phyloP scores from a whole-genome alignment of 2,797 vertebrate species.

The Argentina silus region DNA sequence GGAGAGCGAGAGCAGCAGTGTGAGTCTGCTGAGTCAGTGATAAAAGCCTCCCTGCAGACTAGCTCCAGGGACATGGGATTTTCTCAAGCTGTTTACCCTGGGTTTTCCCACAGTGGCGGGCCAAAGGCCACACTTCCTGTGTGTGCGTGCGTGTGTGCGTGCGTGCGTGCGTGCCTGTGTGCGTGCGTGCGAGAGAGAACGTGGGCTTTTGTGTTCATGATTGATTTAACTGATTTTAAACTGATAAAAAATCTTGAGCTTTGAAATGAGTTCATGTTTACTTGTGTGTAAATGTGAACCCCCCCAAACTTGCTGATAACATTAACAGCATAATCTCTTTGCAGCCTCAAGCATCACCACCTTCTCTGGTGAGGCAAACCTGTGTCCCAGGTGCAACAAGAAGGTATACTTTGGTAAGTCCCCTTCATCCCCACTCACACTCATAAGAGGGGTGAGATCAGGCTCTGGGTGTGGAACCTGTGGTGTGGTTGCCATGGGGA shows the following conservation, averaged over 20 bases:
- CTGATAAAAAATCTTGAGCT: too few relatives aligned
- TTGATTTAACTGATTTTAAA: too few relatives aligned
- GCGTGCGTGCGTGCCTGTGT: not conserved
- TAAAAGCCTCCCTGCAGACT: slow-evolving; percentile 7
- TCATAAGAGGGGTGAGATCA: not conserved
- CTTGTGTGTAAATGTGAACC: too few relatives aligned
- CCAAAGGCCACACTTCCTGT: slow-evolving; percentile 1
- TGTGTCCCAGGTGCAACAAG: slow-evolving; percentile 93
- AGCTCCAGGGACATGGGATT: slow-evolving; percentile 19
- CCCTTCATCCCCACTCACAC: not conserved
- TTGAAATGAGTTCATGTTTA: too few relatives aligned
- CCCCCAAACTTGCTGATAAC: not conserved
- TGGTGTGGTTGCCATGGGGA: slow-evolving; percentile 13
- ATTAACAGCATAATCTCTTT: slow-evolving; percentile 27
- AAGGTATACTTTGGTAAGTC: slow-evolving; percentile 96
- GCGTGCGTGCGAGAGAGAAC: not conserved
- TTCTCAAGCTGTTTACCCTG: slow-evolving; percentile 30
- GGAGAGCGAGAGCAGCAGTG: not conserved
- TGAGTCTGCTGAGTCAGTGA: slow-evolving; percentile 28
- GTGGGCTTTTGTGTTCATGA: not conserved
- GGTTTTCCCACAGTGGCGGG: slow-evolving; percentile 25
- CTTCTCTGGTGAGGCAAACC: slow-evolving; percentile 94
- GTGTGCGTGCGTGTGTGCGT: not conserved
- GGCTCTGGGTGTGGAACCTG: slow-evolving; percentile 19
- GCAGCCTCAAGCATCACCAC: slow-evolving; percentile 92